Evolutionary conservation across 1,140 invertebrate genomes (phyloP).

Genomic region (Pseudomyrmex cubaensis): DNA sequence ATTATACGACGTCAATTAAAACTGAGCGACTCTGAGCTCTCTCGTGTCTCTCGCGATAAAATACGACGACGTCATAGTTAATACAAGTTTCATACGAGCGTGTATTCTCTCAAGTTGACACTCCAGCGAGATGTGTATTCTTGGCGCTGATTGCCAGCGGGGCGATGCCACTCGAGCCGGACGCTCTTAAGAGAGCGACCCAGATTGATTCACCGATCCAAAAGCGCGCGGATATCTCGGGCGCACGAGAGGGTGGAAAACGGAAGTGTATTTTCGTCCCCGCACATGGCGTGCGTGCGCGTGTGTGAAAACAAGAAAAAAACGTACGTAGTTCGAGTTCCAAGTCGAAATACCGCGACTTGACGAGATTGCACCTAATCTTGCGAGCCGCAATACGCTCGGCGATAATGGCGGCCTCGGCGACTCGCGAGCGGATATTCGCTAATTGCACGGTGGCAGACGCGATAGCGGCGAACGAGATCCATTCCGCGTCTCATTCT

Average conservation of each 20-base stretch:
- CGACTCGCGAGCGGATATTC: slow-evolving; percentile 21
- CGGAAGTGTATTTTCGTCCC: slow-evolving; percentile 65
- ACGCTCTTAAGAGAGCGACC: slow-evolving; percentile 66
- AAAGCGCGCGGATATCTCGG: slow-evolving; percentile 70
- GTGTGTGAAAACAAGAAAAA: background rate
- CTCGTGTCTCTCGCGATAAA: too few relatives aligned
- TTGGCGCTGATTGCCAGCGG: slow-evolving; percentile 67
- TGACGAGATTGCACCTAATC: slow-evolving; percentile 32
- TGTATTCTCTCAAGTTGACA: slow-evolving; percentile 19
- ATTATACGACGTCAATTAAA: background rate
- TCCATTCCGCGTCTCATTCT: slow-evolving; percentile 49
- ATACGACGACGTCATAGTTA: too few relatives aligned
- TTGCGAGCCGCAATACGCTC: slow-evolving; percentile 1
- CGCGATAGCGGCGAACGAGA: slow-evolving; percentile 41
- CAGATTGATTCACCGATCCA: slow-evolving; percentile 66
- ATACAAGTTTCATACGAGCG: background rate
- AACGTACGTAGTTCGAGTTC: background rate
- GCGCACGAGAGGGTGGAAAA: slow-evolving; percentile 64
- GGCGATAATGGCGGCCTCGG: slow-evolving; percentile 33
- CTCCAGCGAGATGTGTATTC: slow-evolving; percentile 39
- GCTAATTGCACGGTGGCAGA: slow-evolving; percentile 51
- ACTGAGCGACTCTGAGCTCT: too few relatives aligned
- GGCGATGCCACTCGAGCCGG: slow-evolving; percentile 59
- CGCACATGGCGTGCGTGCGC: slow-evolving; percentile 44
- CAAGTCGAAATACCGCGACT: background rate